phyloP scores from a whole-genome alignment of 2,113 vertebrate genomes.

The Silurus glanis region DNA sequence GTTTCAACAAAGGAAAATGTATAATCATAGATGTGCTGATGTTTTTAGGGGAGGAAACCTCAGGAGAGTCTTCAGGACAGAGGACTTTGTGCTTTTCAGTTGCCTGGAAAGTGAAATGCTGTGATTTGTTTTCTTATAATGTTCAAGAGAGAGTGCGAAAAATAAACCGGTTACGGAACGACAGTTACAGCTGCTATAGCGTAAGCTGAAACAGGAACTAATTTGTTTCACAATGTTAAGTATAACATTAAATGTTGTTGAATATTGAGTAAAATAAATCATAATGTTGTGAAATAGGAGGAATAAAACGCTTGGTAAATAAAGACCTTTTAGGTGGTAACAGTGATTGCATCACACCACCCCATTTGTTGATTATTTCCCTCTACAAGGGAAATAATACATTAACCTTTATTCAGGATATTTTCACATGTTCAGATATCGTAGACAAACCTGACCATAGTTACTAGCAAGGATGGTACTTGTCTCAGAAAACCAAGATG shows the following conservation, averaged over 20 bases:
- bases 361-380: neutral
- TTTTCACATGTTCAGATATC: neutral
- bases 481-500: constrained; percentile 15
- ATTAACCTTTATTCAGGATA: neutral
- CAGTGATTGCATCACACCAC: neutral
- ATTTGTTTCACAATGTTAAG: neutral
- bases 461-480: neutral
- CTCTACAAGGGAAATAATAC: neutral
- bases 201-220: neutral
- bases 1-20: neutral
- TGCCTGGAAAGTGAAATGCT: neutral
- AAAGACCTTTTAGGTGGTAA: neutral
- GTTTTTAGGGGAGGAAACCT: neutral
- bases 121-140: neutral
- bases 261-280: neutral
- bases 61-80: neutral
- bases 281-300: neutral
- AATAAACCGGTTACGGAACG: neutral
- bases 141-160: neutral
- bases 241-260: neutral
- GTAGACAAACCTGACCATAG: neutral
- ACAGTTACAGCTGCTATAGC: neutral
- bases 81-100: neutral
- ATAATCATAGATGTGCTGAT: neutral
- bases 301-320: neutral